These are phyloP conservation scores for Enteromius viviparus DNA, from an alignment of 2,797 vertebrate species.

Conservation along the genomic window DNA sequence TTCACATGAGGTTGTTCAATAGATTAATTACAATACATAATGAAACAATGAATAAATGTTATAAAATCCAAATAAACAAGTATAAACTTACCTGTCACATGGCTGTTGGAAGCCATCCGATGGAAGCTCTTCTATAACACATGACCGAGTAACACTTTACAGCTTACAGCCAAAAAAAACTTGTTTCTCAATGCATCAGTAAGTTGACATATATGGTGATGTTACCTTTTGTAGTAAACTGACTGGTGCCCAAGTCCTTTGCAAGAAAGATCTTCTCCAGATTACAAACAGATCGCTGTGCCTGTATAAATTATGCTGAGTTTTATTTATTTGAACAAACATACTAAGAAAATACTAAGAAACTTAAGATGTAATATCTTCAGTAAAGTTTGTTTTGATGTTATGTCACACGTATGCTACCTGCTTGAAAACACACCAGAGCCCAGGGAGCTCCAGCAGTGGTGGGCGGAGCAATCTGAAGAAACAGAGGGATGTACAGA, in stretches of 20 bases:
- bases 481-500: slow-evolving; percentile 72
- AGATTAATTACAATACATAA: not conserved
- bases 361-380: not conserved
- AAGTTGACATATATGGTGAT: not conserved
- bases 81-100: slow-evolving; percentile 18
- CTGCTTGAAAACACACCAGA: slow-evolving; percentile 69
- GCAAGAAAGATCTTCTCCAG: slow-evolving; percentile 43
- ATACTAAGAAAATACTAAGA: not conserved
- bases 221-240: slow-evolving; percentile 22
- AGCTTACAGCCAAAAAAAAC: not conserved
- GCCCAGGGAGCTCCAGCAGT: slow-evolving; percentile 66
- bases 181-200: not conserved
- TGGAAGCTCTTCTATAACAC: not conserved
- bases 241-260: not conserved
- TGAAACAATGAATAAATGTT: not conserved
- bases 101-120: not conserved
- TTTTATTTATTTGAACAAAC: not conserved
- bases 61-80: not conserved
- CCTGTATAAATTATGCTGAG: slow-evolving; percentile 18
- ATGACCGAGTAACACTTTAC: not conserved
- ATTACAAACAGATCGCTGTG: slow-evolving; percentile 34
- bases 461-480: slow-evolving; percentile 72
- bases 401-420: slow-evolving; percentile 51
- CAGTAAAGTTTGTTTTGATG: not conserved
- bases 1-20: not conserved